Base-by-base conservation (phyloP, 2,113 vertebrate genomes). In the Canis aureus region DNA sequence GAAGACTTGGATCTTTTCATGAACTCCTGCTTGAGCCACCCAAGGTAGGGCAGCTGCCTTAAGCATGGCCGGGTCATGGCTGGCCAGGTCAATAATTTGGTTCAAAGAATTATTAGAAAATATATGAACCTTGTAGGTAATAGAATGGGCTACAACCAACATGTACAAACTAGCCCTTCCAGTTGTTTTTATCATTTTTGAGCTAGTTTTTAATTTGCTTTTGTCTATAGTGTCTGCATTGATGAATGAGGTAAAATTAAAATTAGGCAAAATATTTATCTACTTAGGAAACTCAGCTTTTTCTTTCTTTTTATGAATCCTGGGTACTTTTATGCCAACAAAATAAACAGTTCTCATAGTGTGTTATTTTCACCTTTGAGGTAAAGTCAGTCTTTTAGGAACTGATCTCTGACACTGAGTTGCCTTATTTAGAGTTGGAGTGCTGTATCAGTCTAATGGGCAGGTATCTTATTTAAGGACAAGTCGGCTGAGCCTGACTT, bases 21-120 rank as follows among this genome's bases (percentile, higher is more conserved):
- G 99, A 99, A 97, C 99, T 99, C 96, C 98, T 99, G 19, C 99
- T 99, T 79, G 99, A 99, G 97, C 99, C 99, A 69, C 99, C 99
- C 97, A 99, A 99, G 99, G 99, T 99, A 99, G 97, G 98, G 84
- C 43, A 53, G 74, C 82, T 59, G 0, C 78, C 35, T 2, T 12
- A 5, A 55, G 73, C 55, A 3, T 32, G 32, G 66, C 67, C 1
- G 8, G 67, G 67, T 43, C 71, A 23, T 43, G 23, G 6, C 5
- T 19, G 19, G 8, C 69, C 38, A 49, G 74, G 43, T 55, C 23
- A 19, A 1, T 20, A 1, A 3, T 64, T 57, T 43, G 69, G 7
- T 74, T 35, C 53, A 16, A 55, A 23, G 29, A 20, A 17, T 82
- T 32, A 7, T 19, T 69, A 11, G 60, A 35, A 22, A 79, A 51